Conservation (phyloP, 2,888 invertebrate genomes). For the Temnothorax rugatulus region DNA sequence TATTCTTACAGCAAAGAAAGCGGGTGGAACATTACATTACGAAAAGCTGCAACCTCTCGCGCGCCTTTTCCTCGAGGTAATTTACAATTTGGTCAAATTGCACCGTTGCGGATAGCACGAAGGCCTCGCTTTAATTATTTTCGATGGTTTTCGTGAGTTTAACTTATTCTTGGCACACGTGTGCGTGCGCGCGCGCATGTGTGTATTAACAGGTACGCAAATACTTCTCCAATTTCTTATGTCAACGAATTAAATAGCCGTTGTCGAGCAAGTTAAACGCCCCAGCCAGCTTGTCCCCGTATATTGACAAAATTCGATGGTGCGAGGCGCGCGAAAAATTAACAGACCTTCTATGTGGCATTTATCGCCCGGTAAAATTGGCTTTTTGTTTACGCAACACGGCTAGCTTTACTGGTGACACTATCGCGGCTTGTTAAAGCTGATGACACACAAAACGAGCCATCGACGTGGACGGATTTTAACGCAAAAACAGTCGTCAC, state of each 20-base stretch:
- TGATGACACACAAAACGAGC: slow-evolving; percentile 14
- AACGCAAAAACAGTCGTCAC: slow-evolving; percentile 5
- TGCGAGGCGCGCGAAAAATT: slow-evolving; percentile 37
- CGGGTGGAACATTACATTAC: slow-evolving; percentile 33
- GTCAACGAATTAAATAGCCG: slow-evolving; percentile 41
- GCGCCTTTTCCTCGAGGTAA: slow-evolving; percentile 14
- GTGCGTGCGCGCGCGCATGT: too few species aligned
- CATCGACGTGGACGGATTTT: slow-evolving; percentile 27
- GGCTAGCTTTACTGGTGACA: slow-evolving; percentile 14
- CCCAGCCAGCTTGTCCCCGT: background rate
- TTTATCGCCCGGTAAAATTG: slow-evolving; percentile 54
- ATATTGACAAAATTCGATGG: slow-evolving; percentile 41
- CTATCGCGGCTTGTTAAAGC: slow-evolving; percentile 42
- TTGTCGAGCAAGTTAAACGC: slow-evolving; percentile 32
- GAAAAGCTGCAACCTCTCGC: slow-evolving; percentile 36
- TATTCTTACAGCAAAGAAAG: slow-evolving; percentile 53
- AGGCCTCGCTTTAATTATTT: slow-evolving; percentile 19
- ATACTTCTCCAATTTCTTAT: slow-evolving; percentile 21
- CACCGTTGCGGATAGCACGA: background rate
- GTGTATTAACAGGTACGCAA: background rate
- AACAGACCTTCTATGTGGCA: slow-evolving; percentile 51
- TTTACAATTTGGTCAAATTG: slow-evolving; percentile 44
- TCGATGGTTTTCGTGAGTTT: background rate
- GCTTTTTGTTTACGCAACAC: slow-evolving; percentile 53
- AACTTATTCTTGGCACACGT: background rate